These are phyloP conservation scores for Mesorhabditis spiculigera DNA, from an alignment of 2,888 invertebrate species.

Conservation along the genomic window DNA sequence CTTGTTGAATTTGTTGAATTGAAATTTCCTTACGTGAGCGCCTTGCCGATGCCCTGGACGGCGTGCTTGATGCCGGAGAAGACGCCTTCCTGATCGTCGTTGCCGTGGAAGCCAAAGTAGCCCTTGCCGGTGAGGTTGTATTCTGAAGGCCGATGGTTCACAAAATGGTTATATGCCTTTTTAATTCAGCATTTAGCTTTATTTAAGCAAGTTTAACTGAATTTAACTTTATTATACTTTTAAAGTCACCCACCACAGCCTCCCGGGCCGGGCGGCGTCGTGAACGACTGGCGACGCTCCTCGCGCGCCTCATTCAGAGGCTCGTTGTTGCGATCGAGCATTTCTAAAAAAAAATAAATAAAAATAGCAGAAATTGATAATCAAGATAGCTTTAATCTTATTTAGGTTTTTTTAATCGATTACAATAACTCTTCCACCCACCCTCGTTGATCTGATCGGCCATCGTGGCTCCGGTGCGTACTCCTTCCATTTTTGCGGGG, in stretches of 20 bases:
- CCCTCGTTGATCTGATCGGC: not conserved
- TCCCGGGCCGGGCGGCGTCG: constrained; percentile 1
- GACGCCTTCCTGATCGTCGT: not conserved
- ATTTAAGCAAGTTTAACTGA: not conserved
- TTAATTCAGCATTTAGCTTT: not conserved
- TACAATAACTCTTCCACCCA: not conserved
- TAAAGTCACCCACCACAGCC: not conserved
- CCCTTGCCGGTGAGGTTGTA: not conserved
- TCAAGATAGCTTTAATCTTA: not conserved
- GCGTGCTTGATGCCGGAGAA: not conserved
- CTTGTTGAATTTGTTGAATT: not conserved
- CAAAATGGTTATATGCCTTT: too few relatives aligned
- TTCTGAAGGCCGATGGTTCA: not conserved
- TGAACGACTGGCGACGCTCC: not conserved
- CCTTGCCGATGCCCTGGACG: not conserved
- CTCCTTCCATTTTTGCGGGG: not conserved
- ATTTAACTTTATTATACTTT: not conserved
- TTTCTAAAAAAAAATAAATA: not conserved
- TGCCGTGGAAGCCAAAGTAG: not conserved
- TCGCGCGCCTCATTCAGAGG: not conserved
- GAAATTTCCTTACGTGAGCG: constrained; percentile 3
- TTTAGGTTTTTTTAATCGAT: not conserved
- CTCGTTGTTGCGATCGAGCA: not conserved
- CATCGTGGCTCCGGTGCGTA: constrained; percentile 2
- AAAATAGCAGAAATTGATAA: too few relatives aligned